Conservation (phyloP, 2,797 vertebrate genomes). For the Mormyrus proboscirostris region DNA sequence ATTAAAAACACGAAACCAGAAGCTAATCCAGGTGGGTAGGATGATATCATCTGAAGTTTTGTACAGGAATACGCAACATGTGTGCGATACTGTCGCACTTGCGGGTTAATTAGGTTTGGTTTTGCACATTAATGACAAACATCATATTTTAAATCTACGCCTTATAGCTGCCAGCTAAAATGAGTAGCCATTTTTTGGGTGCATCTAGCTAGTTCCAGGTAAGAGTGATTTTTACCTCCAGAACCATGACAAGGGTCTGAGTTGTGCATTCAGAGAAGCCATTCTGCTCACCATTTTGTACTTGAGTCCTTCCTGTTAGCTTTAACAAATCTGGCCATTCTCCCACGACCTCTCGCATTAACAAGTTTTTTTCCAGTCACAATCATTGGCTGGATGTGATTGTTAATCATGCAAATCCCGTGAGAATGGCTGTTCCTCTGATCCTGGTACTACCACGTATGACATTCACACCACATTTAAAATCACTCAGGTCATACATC, state of each 20-base stretch:
- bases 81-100: not conserved
- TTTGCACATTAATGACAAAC: not conserved
- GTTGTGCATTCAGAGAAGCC: not conserved
- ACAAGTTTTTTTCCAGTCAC: not conserved
- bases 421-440: not conserved
- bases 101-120: not conserved
- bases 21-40: slow-evolving; percentile 78
- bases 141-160: not conserved
- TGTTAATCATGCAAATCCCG: not conserved
- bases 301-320: not conserved
- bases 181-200: not conserved
- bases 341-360: not conserved
- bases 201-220: not conserved
- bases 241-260: not conserved
- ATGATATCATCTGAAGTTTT: not conserved
- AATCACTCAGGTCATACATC: not conserved
- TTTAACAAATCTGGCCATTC: not conserved
- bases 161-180: not conserved
- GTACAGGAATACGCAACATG: not conserved
- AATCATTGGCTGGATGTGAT: not conserved
- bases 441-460: not conserved
- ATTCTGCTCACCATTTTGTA: not conserved
- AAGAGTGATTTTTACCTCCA: not conserved
- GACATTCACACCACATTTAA: not conserved
- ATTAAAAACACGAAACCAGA: slow-evolving; percentile 88